These are phyloP conservation scores for Leptinotarsa texana DNA, from an alignment of 1,140 invertebrate species.

Conservation along the genomic window DNA sequence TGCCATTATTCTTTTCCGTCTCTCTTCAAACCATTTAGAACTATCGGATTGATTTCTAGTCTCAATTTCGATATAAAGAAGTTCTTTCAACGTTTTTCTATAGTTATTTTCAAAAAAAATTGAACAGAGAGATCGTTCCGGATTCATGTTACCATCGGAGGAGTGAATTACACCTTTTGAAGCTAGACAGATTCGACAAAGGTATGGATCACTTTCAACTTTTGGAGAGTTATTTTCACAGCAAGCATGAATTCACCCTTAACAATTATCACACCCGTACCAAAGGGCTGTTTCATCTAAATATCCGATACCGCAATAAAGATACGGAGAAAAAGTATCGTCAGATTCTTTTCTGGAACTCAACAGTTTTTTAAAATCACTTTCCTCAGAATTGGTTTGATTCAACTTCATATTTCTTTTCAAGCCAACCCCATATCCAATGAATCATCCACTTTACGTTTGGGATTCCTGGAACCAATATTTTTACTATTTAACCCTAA, in stretches of 20 bases:
- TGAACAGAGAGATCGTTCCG: no score
- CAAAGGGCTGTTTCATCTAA: neutral
- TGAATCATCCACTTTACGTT: neutral
- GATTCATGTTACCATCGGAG: neutral
- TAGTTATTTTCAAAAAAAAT: neutral
- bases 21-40: conserved; percentile 11
- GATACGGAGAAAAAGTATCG: neutral
- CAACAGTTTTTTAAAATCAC: neutral
- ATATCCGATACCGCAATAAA: neutral
- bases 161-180: neutral
- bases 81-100: neutral
- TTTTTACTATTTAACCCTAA: neutral
- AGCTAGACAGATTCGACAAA: neutral
- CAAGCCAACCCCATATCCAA: neutral
- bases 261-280: neutral
- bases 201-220: neutral
- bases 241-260: neutral
- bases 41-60: conserved; percentile 14
- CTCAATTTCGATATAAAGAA: neutral
- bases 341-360: neutral
- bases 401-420: neutral
- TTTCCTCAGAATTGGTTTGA: neutral
- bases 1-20: conserved; percentile 15
- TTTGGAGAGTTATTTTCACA: neutral
- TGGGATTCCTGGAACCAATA: neutral